Base-by-base conservation (phyloP, 1,140 invertebrate genomes). In the Drosophila auraria region DNA sequence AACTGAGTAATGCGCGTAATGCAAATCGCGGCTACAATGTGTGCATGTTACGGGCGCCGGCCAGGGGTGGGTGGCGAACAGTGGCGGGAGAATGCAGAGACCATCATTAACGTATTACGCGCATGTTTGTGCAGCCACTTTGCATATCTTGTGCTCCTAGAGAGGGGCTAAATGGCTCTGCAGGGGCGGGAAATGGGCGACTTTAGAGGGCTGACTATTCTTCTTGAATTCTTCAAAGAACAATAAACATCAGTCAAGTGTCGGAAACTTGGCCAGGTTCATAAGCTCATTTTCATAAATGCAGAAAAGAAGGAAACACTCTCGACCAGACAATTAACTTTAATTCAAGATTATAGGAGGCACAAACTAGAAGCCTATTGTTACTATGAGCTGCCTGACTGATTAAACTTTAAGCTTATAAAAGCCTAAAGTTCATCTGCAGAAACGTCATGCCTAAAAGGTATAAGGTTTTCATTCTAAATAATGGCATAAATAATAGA, bases 41-140 rank as follows among this genome's bases (percentile, higher is more conserved):
- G 78, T 84, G 83, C 70, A 81, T 65, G 58, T 66, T 44, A 20
- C 45, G 36, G 53, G 36, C 30, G 40, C 30, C 20, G 44, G 23
- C 25, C 1, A 11, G 17, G 50, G 30, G 33, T 12, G 23, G 42
- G 25, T 44, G 15, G 17, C 12, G 40, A n/a, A 50, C 61, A 50
- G 20, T 9, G 45, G 38, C 33, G 64, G 33, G 54, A 9, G 33
- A 30, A 23, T 62, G 51, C 63, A 54, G 36, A 38, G 72, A 68
- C 62, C 84, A 84, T 89, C 81, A 87, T 89, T 87, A 87, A 84
- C 78, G 84, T 81, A 89, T 87, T 87, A 87, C 84, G 86, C 73
- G 61, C 69, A 78, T 89, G 81, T 84, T 87, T 89, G 78, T 89
- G 86, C 78, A 79, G 81, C 78, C 81, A 89, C 74, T 87, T 90